These are phyloP conservation scores for Ophraella communa DNA, from an alignment of 2,888 invertebrate genomes.

Conservation along the genomic window DNA sequence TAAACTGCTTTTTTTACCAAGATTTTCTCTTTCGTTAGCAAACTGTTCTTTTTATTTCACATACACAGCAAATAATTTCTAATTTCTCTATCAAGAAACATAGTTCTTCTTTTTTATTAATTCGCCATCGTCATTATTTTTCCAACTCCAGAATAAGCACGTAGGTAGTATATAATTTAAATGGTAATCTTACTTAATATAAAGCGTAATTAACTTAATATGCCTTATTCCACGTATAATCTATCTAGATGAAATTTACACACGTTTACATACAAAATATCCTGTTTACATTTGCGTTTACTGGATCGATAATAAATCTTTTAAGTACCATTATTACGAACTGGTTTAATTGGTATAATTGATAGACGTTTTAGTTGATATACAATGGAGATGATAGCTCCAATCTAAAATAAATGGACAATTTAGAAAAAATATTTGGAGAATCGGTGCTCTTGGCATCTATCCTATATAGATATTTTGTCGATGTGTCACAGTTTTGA, in stretches of 20 bases:
- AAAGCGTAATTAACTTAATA: conserved; percentile 33
- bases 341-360: not conserved
- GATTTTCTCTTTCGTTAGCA: no score
- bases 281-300: not conserved
- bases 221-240: not conserved
- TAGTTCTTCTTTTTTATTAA: no score
- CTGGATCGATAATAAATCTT: not conserved
- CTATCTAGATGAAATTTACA: conserved; percentile 22
- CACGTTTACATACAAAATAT: conserved; percentile 1
- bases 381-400: not conserved
- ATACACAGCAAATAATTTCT: no score
- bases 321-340: not conserved
- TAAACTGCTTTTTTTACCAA: no score
- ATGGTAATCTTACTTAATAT: conserved; percentile 38
- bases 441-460: not conserved
- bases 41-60: no score
- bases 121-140: no score
- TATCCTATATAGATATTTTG: no score
- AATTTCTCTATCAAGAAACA: no score
- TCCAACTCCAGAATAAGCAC: no score
- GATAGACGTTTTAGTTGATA: not conserved
- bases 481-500: no score
- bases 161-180: conserved; percentile 30
- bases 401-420: not conserved
- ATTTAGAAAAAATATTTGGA: no score